Base-by-base conservation (phyloP, 2,888 invertebrate genomes). In the Phaedon cochleariae region DNA sequence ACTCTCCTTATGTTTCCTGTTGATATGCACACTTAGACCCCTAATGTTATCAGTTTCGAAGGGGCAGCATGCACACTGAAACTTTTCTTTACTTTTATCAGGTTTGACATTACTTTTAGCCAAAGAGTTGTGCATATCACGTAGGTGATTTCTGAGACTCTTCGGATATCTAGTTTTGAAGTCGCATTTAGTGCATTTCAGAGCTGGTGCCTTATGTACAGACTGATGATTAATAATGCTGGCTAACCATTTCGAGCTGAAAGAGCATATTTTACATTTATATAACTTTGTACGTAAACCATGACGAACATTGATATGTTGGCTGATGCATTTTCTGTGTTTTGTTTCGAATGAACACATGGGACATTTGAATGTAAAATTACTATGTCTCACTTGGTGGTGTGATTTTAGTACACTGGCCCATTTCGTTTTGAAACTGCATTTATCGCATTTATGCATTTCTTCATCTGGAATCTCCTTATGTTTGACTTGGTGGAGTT, bases 91-190 rank as follows among this genome's bases (percentile, higher is more conserved):
- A n/a, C n/a, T n/a, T n/a, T n/a, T n/a, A n/a, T n/a, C n/a, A n/a
- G n/a, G n/a, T n/a, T n/a, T n/a, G n/a, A n/a, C n/a, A n/a, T n/a
- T n/a, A n/a, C n/a, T n/a, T n/a, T n/a, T 52, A 5, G 17, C 4
- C 15, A 15, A 29, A 1, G 31, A 18, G 0, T n/a, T 52, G 17
- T 52, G 52, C n/a, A 31, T 10, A 15, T 52, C 52, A 26, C 52
- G 52, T 6, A 26, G n/a, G 29, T 52, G 52, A 17, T 52, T 52
- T 12, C 52, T 26, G 52, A 52, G 52, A 17, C 52, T 52, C 26
- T 9, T 52, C 7, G 31, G n/a, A 17, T 52, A 52, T 9, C 31
- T 52, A 29, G 52, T 52, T 26, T 7, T 15, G 20, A 52, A 52
- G 10, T 15, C 15, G 29, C 52, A 52, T 52, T 52, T 31, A 12